These are phyloP conservation scores for Allolobophora icterica DNA, from an alignment of 2,888 invertebrate species.

Conservation along the genomic window DNA sequence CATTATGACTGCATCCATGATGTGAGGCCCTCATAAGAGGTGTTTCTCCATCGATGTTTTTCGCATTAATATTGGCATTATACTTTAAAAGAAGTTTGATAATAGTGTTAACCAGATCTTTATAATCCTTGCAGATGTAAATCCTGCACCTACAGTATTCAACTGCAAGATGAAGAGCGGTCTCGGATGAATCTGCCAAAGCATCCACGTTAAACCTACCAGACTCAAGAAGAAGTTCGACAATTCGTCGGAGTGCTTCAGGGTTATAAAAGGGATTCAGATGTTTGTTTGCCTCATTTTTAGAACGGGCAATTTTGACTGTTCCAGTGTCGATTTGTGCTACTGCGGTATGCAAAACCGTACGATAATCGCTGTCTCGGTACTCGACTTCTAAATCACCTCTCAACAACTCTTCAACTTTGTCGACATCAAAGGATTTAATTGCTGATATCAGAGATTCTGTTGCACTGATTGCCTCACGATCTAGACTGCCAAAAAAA, in stretches of 20 bases:
- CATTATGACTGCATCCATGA: neutral
- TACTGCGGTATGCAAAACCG: neutral
- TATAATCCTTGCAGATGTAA: neutral
- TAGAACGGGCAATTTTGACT: neutral
- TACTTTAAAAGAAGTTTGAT: neutral
- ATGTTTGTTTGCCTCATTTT: neutral
- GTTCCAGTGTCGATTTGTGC: neutral
- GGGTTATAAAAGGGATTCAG: neutral
- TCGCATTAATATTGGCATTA: neutral
- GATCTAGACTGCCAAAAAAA: neutral
- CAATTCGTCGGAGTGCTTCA: neutral
- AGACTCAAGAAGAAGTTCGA: neutral
- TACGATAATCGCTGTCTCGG: neutral
- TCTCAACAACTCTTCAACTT: neutral
- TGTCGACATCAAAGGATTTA: neutral
- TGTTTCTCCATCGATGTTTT: neutral
- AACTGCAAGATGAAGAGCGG: neutral
- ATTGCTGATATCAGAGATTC: neutral
- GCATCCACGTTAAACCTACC: neutral
- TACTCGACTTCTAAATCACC: neutral
- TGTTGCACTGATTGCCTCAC: neutral
- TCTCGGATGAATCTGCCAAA: neutral
- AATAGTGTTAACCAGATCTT: neutral
- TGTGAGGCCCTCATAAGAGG: neutral
- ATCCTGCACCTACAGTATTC: neutral